Evolutionary conservation across 2,888 invertebrate genomes (phyloP).

Genomic region (Lithophane ornitopus): DNA sequence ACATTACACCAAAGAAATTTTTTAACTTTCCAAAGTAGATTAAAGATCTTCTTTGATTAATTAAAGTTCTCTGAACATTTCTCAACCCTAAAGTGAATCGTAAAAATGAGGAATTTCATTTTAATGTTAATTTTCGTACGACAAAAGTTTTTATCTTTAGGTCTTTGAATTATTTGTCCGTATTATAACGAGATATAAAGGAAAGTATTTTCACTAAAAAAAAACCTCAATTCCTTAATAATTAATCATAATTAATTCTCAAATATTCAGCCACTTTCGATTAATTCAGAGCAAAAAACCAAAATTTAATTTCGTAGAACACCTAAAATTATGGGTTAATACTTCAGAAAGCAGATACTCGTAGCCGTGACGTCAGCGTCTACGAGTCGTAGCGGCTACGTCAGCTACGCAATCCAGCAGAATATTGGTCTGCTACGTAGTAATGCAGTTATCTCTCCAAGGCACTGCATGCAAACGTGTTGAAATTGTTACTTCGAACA

Average conservation of each 20-base stretch:
- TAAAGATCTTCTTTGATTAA: conserved; percentile 52
- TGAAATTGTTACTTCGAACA: background rate
- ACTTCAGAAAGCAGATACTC: background rate
- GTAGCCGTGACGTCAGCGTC: conserved; percentile 41
- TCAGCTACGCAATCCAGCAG: conserved; percentile 34
- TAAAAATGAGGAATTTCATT: conserved; percentile 24
- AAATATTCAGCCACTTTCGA: background rate
- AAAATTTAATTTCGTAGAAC: background rate
- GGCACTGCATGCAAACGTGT: conserved; percentile 2
- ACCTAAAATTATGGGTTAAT: background rate
- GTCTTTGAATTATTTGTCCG: background rate
- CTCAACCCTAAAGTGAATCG: conserved; percentile 19
- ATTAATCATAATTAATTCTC: no score
- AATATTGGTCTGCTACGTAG: background rate
- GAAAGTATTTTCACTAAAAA: background rate
- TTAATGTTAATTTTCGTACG: conserved; percentile 8
- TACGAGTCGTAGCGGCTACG: conserved; percentile 8
- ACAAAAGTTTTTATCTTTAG: background rate
- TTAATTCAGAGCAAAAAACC: background rate
- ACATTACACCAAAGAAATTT: conserved; percentile 6
- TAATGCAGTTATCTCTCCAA: conserved; percentile 21
- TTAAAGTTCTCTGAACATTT: conserved; percentile 42
- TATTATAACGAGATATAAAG: background rate
- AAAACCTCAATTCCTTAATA: background rate
- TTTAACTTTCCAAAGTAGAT: conserved; percentile 45